Percentiles rank a stretch among this genome's conserved stretches.
These are phyloP conservation scores for Lasioglossum marginatum DNA, from an alignment of 2,888 invertebrate genomes.

Conservation along the genomic window DNA sequence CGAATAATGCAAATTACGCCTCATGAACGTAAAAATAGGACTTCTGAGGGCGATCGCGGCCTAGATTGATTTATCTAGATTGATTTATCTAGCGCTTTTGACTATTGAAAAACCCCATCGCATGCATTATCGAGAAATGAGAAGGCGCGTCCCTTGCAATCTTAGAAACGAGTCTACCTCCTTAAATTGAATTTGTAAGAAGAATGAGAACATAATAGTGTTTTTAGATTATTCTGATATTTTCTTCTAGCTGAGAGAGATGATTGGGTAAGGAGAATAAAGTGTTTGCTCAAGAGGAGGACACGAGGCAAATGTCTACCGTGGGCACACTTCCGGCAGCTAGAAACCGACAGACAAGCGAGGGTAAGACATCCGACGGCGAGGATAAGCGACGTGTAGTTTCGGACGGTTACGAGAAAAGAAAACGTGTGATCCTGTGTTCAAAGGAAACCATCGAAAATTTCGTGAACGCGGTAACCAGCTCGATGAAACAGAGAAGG, in stretches of 20 bases:
- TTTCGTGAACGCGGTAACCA: constrained; percentile 62
- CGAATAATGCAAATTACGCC: too few species aligned
- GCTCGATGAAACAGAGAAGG: constrained; percentile 40
- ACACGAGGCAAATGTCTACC: constrained; percentile 46
- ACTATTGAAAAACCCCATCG: too few species aligned
- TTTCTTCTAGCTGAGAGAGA: not conserved
- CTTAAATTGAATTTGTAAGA: too few species aligned
- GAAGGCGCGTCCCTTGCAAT: too few species aligned
- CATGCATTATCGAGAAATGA: too few species aligned
- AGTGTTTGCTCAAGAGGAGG: not conserved
- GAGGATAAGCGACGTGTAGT: constrained; percentile 60
- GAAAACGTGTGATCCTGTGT: constrained; percentile 80
- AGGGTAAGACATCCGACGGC: constrained; percentile 33
- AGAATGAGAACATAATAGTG: too few species aligned
- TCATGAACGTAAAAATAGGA: too few species aligned
- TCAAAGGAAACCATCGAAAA: constrained; percentile 79
- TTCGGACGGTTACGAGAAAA: constrained; percentile 56
- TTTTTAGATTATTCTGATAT: too few species aligned
- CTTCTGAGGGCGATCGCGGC: too few species aligned
- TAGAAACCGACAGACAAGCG: constrained; percentile 42
- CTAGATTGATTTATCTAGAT: too few species aligned
- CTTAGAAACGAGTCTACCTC: too few species aligned
- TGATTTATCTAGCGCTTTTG: too few species aligned
- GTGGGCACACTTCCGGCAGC: constrained; percentile 22
- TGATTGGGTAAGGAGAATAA: not conserved